Evolutionary conservation across 2,888 invertebrate genomes (phyloP).

Genomic region (Taphrorychus bicolor): DNA sequence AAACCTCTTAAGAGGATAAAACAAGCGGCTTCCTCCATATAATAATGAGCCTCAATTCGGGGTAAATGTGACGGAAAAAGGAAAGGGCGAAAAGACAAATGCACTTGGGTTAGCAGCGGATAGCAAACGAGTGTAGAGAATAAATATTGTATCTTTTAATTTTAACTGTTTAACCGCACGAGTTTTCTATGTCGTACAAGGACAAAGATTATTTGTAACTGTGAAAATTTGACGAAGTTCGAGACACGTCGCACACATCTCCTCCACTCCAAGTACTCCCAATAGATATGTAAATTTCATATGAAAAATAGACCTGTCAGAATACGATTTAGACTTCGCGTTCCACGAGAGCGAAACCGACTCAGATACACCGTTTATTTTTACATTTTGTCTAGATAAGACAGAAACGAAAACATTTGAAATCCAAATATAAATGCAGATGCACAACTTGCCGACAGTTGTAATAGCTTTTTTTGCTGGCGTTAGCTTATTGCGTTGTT

Average conservation of each 20-base stretch:
- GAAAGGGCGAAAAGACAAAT: slow-evolving; percentile 8
- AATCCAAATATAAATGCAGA: too few species aligned
- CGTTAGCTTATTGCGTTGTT: too few species aligned
- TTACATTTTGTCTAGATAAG: too few species aligned
- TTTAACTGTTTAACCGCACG: background rate
- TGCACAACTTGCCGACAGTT: too few species aligned
- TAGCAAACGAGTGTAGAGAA: background rate
- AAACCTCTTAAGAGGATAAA: background rate
- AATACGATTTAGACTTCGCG: too few species aligned
- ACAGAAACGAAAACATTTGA: too few species aligned
- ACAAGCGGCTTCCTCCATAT: background rate
- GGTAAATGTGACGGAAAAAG: slow-evolving; percentile 13
- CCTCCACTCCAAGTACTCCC: background rate
- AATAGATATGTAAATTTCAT: background rate
- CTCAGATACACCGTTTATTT: too few species aligned
- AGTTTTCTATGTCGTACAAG: too few species aligned
- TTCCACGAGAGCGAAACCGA: too few species aligned
- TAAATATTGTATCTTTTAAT: slow-evolving; percentile 3
- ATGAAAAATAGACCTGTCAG: background rate
- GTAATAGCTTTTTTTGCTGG: too few species aligned
- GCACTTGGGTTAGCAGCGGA: slow-evolving; percentile 6
- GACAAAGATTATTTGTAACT: background rate
- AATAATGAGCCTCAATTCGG: background rate
- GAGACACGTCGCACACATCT: background rate
- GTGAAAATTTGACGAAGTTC: background rate